A percentile compares a stretch with the other conserved stretches of the same genome.
These are phyloP conservation scores for Alentia gelatinosa DNA, from an alignment of 2,888 invertebrate genomes.

Conservation along the genomic window DNA sequence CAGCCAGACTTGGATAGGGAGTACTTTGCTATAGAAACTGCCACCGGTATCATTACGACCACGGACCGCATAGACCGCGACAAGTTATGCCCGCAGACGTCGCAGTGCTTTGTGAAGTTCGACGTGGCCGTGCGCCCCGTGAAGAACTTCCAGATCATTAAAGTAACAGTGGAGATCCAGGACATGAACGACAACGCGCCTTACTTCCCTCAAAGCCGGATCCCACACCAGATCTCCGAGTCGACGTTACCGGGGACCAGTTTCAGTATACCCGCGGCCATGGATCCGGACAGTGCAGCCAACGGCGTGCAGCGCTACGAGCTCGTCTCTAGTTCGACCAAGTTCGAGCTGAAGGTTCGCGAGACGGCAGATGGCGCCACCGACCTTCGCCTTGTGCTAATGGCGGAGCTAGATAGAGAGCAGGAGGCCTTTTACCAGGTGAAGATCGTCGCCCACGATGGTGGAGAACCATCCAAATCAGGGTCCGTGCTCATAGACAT, in stretches of 20 bases:
- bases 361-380: conserved; percentile 51
- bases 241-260: conserved; percentile 52
- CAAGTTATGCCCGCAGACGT: conserved; percentile 43
- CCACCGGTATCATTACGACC: conserved; percentile 54
- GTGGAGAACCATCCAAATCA: conserved; percentile 64
- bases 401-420: conserved; percentile 57
- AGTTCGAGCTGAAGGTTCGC: conserved; percentile 48
- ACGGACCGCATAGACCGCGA: conserved; percentile 54
- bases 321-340: not conserved
- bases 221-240: conserved; percentile 50
- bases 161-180: conserved; percentile 51
- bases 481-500: conserved; percentile 60
- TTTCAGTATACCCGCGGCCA: conserved; percentile 51
- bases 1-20: conserved; percentile 56
- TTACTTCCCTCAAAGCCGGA: conserved; percentile 48
- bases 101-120: conserved; percentile 46
- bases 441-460: conserved; percentile 85
- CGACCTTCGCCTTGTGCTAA: conserved; percentile 57
- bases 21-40: conserved; percentile 61
- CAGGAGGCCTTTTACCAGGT: conserved; percentile 83
- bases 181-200: conserved; percentile 59
- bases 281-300: conserved; percentile 56
- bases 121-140: conserved; percentile 51
- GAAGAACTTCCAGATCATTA: conserved; percentile 54
- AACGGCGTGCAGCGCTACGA: conserved; percentile 62